phyloP scores from a whole-genome alignment of 2,888 invertebrate genomes.

The Aporophyla lueneburgensis region DNA sequence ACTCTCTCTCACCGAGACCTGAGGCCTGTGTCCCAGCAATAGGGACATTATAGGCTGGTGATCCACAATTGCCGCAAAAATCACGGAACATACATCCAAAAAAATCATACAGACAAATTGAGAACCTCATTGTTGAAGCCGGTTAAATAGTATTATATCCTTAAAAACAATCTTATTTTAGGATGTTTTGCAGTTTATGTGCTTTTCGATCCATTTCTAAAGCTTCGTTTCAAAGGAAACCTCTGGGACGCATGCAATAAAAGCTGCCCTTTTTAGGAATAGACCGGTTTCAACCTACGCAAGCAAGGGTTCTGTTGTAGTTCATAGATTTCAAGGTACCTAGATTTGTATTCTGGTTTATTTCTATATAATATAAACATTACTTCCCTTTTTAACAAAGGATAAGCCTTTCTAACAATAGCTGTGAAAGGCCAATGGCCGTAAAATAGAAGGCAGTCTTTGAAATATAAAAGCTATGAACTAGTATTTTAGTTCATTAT shows the following conservation, averaged over 20 bases:
- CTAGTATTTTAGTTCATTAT: not conserved
- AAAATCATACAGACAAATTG: too few relatives aligned
- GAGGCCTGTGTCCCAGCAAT: too few relatives aligned
- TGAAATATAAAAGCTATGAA: not conserved
- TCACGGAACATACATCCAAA: too few relatives aligned
- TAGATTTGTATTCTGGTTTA: constrained; percentile 11
- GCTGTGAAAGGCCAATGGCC: not conserved
- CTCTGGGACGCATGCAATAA: not conserved
- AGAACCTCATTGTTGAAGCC: too few relatives aligned
- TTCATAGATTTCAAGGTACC: not conserved
- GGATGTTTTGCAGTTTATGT: too few relatives aligned
- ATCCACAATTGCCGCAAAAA: too few relatives aligned
- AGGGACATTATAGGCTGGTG: too few relatives aligned
- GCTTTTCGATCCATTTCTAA: not conserved
- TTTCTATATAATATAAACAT: constrained; percentile 2
- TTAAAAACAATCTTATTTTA: too few relatives aligned
- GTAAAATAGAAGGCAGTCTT: not conserved
- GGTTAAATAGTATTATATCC: too few relatives aligned
- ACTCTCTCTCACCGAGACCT: too few relatives aligned
- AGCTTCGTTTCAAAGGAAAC: not conserved
- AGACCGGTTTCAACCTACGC: constrained; percentile 7
- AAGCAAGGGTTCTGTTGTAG: not conserved
- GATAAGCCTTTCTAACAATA: not conserved
- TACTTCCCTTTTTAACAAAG: constrained; percentile 16
- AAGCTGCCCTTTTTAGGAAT: constrained; percentile 14